Percentiles rank a stretch among this genome's conserved stretches.
phyloP scores from a whole-genome alignment of 2,888 invertebrate genomes.

The Pollenia griseotomentosa region DNA sequence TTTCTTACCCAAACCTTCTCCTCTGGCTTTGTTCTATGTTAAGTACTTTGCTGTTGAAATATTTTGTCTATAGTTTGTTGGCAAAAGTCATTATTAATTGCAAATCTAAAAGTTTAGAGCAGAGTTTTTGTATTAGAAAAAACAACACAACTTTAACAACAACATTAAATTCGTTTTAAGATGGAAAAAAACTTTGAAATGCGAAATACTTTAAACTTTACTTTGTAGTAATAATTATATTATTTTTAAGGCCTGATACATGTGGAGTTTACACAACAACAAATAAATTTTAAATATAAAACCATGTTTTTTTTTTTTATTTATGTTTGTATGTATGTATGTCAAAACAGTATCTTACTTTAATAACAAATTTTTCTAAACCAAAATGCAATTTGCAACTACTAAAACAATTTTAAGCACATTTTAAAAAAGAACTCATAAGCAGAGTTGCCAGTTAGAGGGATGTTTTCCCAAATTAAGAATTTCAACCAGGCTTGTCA shows the following conservation, averaged over 20 bases:
- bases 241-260: constrained; percentile 27
- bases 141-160: background rate
- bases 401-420: too few species aligned
- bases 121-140: constrained; percentile 32
- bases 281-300: constrained; percentile 5
- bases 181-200: background rate
- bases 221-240: constrained; percentile 10
- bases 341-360: background rate
- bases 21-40: background rate
- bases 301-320: background rate
- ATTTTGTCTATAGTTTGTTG: background rate
- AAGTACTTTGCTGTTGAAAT: background rate
- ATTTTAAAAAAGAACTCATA: too few species aligned
- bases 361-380: too few species aligned
- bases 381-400: too few species aligned
- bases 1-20: too few species aligned
- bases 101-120: constrained; percentile 50
- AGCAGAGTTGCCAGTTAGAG: too few species aligned
- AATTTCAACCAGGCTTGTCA: too few species aligned
- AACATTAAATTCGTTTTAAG: constrained; percentile 3
- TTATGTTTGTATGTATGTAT: background rate
- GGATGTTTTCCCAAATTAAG: too few species aligned
- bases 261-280: background rate
- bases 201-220: background rate
- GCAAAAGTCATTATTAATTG: constrained; percentile 56